Percentiles rank a stretch among this genome's conserved stretches.
These are phyloP conservation scores for Bambusicola thoracicus DNA, from an alignment of 2,113 vertebrate genomes.

Conservation along the genomic window DNA sequence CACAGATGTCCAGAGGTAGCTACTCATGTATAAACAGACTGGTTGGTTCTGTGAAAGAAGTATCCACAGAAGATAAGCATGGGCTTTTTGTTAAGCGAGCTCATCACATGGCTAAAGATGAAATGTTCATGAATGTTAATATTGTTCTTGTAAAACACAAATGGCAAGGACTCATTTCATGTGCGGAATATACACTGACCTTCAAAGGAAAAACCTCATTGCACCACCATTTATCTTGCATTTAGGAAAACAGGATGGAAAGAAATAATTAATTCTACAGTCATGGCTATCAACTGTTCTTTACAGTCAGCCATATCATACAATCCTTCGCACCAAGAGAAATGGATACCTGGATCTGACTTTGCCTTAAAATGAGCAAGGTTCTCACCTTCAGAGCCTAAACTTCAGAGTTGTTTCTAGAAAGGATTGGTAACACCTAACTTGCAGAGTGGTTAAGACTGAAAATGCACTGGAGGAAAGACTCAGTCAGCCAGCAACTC, in stretches of 20 bases:
- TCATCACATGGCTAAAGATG: background rate
- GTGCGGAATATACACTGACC: background rate
- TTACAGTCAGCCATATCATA: background rate
- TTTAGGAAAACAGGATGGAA: background rate
- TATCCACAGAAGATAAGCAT: background rate
- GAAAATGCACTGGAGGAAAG: background rate
- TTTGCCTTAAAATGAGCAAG: background rate
- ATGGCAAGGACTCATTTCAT: background rate
- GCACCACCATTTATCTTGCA: background rate
- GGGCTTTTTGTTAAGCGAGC: background rate
- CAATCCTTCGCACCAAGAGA: background rate
- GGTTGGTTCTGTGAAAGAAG: background rate
- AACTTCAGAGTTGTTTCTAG: background rate
- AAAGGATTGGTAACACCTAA: background rate
- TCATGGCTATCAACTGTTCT: background rate
- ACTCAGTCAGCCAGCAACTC: background rate
- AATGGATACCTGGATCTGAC: background rate
- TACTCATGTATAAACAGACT: background rate
- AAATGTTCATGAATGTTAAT: background rate
- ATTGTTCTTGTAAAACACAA: background rate
- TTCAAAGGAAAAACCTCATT: slow-evolving; percentile 19
- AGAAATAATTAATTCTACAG: background rate
- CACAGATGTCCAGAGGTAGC: background rate
- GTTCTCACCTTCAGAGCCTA: background rate
- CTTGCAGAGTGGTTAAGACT: background rate